Percentiles rank a stretch among this genome's conserved stretches.
Conservation (phyloP, 23 tunicate genomes). For the Trididemnum miniatum region DNA sequence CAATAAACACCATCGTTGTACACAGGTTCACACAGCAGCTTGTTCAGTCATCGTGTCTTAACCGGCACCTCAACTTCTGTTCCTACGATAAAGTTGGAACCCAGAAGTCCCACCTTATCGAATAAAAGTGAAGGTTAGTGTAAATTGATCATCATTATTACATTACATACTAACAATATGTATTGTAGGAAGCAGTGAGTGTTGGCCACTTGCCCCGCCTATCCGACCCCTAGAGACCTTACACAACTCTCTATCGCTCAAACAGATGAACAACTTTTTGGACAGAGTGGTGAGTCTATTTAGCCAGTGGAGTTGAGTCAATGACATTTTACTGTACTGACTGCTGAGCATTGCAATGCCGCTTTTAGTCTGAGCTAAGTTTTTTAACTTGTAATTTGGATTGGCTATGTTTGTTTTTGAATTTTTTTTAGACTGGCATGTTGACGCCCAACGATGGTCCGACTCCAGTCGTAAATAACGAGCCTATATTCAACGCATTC, state of each 20-base stretch:
- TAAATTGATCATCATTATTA: too few relatives aligned
- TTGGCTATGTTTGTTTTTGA: too few relatives aligned
- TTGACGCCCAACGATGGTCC: neutral
- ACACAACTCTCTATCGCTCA: constrained; percentile 89
- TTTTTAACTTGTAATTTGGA: too few relatives aligned
- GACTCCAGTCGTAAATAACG: constrained; percentile 19
- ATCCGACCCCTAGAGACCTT: constrained; percentile 92
- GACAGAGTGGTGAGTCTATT: constrained; percentile 48
- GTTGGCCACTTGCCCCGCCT: constrained; percentile 45
- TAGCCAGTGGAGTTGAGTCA: too few relatives aligned
- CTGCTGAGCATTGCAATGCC: neutral
- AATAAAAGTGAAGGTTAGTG: constrained; percentile 1
- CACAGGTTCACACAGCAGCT: constrained; percentile 85
- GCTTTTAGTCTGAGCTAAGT: too few relatives aligned
- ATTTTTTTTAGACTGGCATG: too few relatives aligned
- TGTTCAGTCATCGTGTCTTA: constrained; percentile 84
- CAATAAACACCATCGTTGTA: too few relatives aligned
- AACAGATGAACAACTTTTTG: constrained; percentile 88
- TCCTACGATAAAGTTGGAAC: constrained; percentile 49
- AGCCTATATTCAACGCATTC: constrained; percentile 69
- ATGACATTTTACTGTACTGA: too few relatives aligned
- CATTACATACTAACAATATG: too few relatives aligned
- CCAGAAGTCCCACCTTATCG: constrained; percentile 6
- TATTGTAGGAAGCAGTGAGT: neutral
- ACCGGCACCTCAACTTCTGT: constrained; percentile 58